Evolutionary conservation across 2,888 invertebrate species (phyloP).

Genomic region (Lasioglossum leucozonium): DNA sequence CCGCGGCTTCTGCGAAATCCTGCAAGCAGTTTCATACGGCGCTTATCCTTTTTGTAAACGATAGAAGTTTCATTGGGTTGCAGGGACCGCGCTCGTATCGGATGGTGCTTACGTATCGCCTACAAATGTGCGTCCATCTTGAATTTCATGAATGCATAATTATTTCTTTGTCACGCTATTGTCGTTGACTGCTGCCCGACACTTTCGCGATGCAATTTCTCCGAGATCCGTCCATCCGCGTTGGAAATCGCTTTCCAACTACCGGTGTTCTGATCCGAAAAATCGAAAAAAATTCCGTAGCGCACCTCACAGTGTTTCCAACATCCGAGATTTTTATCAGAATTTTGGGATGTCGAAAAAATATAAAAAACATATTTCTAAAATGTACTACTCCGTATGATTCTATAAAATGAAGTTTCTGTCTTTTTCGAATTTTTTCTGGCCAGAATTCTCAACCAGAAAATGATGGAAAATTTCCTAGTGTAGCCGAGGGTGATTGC

Average conservation of each 20-base stretch:
- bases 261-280: background rate
- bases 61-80: constrained; percentile 57
- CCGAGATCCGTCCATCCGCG: background rate
- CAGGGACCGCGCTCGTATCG: constrained; percentile 45
- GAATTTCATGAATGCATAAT: constrained; percentile 63
- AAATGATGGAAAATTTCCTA: background rate
- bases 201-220: constrained; percentile 7
- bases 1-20: constrained; percentile 51
- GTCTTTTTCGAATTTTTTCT: background rate
- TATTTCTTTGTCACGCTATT: constrained; percentile 42
- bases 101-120: constrained; percentile 53
- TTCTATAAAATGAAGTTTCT: background rate
- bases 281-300: background rate
- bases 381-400: background rate
- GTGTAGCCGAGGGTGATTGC: background rate
- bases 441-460: background rate
- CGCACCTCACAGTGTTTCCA: background rate
- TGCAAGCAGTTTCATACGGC: constrained; percentile 37
- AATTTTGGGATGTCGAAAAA: background rate
- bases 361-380: background rate
- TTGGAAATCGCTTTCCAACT: background rate
- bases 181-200: constrained; percentile 16
- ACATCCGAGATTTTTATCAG: background rate
- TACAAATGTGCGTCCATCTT: constrained; percentile 60
- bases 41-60: constrained; percentile 52